A percentile compares a stretch with the other conserved stretches of the same genome.
Evolutionary conservation across 2,888 invertebrate species (phyloP).

Genomic region (Saturnia pavonia): DNA sequence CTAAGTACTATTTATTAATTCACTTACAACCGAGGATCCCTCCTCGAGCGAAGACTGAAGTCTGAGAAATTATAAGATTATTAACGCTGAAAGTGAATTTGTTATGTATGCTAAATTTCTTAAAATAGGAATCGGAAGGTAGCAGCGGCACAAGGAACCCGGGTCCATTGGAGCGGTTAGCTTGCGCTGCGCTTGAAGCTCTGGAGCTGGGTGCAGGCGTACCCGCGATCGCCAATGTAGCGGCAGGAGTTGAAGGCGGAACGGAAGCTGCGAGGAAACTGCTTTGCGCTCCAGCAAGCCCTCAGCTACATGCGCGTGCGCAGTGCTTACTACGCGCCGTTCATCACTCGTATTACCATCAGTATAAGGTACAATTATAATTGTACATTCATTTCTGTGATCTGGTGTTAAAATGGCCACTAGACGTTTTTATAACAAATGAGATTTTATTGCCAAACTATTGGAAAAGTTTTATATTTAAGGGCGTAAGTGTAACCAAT

Average conservation of each 20-base stretch:
- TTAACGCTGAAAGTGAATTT: no score
- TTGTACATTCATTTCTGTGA: background rate
- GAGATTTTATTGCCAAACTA: no score
- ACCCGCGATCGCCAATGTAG: constrained; percentile 40
- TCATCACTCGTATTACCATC: constrained; percentile 89
- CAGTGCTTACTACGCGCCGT: constrained; percentile 92
- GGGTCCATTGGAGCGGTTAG: constrained; percentile 69
- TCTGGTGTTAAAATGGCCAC: no score
- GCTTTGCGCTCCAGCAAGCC: constrained; percentile 72
- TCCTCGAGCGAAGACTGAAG: no score
- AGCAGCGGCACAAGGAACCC: constrained; percentile 62
- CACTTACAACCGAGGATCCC: no score
- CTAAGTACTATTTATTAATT: no score
- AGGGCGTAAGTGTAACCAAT: no score
- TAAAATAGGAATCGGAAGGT: constrained; percentile 58
- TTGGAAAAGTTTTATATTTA: no score
- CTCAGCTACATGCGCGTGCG: constrained; percentile 77
- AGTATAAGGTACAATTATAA: constrained; percentile 86
- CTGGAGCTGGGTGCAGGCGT: constrained; percentile 67
- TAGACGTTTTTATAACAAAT: no score
- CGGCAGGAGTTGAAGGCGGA: constrained; percentile 56
- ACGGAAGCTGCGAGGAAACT: constrained; percentile 63
- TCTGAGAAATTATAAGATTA: no score
- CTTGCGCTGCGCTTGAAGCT: constrained; percentile 72
- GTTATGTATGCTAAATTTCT: background rate